These are phyloP conservation scores for Protosalanx chinensis DNA, from an alignment of 2,797 vertebrate genomes.

Conservation along the genomic window DNA sequence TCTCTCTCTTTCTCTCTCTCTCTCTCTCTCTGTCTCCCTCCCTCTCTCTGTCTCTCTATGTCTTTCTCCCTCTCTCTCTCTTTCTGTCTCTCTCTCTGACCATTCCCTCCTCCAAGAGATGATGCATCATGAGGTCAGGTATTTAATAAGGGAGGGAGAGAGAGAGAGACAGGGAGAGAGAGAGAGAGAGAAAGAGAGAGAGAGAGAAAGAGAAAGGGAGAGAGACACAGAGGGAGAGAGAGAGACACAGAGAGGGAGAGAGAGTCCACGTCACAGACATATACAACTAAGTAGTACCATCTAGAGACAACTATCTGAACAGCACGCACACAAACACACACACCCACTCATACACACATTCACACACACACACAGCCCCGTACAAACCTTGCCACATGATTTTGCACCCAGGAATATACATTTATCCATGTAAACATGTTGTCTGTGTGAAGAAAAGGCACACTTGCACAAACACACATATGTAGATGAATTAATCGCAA, in stretches of 20 bases:
- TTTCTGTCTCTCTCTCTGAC: slow-evolving; percentile 6
- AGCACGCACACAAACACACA: slow-evolving; percentile 1
- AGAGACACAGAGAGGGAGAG: no score
- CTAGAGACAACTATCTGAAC: background rate
- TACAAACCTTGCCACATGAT: background rate
- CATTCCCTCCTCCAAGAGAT: slow-evolving; percentile 23
- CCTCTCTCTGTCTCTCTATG: background rate
- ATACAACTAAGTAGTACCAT: background rate
- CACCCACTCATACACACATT: slow-evolving; percentile 10
- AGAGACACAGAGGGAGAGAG: background rate
- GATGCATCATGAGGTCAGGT: slow-evolving; percentile 35
- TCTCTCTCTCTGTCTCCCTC: slow-evolving; percentile 13
- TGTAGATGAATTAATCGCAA: background rate
- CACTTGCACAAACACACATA: background rate
- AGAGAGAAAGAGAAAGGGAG: background rate
- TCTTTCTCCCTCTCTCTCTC: background rate
- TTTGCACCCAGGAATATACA: no score
- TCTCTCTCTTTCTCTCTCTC: background rate
- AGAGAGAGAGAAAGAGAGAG: background rate
- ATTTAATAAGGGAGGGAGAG: background rate
- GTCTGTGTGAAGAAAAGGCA: background rate
- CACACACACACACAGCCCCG: background rate
- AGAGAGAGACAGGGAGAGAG: background rate
- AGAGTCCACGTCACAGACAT: background rate
- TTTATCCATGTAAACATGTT: no score